Evolutionary conservation across 2,888 invertebrate species (phyloP), one percentile per base, ranked within the genome.

Genomic region (Drosophila cognata): DNA sequence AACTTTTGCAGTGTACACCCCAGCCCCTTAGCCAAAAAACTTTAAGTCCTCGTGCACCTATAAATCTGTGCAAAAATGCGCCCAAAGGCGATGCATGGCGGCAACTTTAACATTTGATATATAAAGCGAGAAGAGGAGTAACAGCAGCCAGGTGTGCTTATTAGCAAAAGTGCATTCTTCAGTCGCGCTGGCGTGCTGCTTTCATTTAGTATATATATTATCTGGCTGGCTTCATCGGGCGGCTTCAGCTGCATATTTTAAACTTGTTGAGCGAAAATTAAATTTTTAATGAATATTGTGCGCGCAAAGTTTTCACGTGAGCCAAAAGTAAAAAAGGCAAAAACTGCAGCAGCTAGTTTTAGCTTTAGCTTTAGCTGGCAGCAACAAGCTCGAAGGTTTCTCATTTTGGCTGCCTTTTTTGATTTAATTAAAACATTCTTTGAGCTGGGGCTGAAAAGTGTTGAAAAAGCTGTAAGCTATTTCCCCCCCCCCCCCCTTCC

Each of bases 361-460:
- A 55, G 74, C 29, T 56, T 41, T 51, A 36, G 36, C 21, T 57
- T 6, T 18, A 18, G 18, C 28, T 41, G n/a, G n/a, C 2, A 2
- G 43, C 43, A 13, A 13, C 21, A 13, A 43, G 25, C 66, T 64
- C 28, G n/a, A 69, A 68, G 55, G 51, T 31, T 36, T 67, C 53
- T 53, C 70, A 52, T 68, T 69, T 69, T 38, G 35, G 28, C 59
- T 59, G 69, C 52, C 68, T 73, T 79, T 88, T 88, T 88, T 81
- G 84, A 90, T 87, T 89, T 90, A 90, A 90, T 87, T 90, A 87
- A 87, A 87, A 90, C 84, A 84, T 89, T 89, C 88, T 77, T 89
- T 75, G 76, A 85, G 77, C 61, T 35, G 48, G 55, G 50, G 62
- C 62, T 53, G 53, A 61, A 74, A 71, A 80, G 81, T 77, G 86